Percentiles rank a stretch among this genome's conserved stretches.
Evolutionary conservation across 1,140 invertebrate species (phyloP).

Genomic region (Drosophila micromelanica): DNA sequence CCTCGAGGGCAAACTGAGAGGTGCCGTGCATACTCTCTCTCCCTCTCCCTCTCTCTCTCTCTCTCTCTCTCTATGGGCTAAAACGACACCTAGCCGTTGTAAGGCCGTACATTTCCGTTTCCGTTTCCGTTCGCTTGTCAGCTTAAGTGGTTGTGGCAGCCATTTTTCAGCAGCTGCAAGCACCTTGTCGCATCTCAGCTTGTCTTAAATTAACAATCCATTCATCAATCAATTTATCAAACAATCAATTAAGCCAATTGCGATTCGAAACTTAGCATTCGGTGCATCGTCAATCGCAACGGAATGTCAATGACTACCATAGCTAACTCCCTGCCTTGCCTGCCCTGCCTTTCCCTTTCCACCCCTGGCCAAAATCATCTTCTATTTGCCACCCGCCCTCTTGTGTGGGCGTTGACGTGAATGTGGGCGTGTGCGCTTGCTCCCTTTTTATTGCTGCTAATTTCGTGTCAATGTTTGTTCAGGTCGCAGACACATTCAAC

Average conservation of each 20-base stretch:
- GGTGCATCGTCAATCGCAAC: not conserved
- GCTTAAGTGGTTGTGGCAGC: conserved; percentile 28
- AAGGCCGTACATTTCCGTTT: conserved; percentile 3
- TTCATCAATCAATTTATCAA: conserved; percentile 54
- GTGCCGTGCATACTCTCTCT: too few species aligned
- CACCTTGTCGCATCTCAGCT: conserved; percentile 10
- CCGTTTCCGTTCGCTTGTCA: conserved; percentile 13
- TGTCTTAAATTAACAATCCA: conserved; percentile 44
- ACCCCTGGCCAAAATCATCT: too few species aligned
- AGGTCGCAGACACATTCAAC: not conserved
- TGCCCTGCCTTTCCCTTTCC: not conserved
- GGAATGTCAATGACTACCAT: conserved; percentile 10
- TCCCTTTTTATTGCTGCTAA: conserved; percentile 25
- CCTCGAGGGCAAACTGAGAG: too few species aligned
- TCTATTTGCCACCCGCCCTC: not conserved
- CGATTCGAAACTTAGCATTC: not conserved
- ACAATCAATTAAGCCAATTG: conserved; percentile 46
- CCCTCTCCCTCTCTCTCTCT: too few species aligned
- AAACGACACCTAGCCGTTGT: not conserved
- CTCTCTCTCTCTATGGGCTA: too few species aligned
- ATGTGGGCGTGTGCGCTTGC: not conserved
- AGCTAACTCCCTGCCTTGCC: too few species aligned
- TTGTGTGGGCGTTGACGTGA: not conserved
- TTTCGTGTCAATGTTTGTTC: conserved; percentile 39
- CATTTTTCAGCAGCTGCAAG: conserved; percentile 38